Evolutionary conservation across 2,797 vertebrate genomes (phyloP).

Genomic region (Sebastes alutus): DNA sequence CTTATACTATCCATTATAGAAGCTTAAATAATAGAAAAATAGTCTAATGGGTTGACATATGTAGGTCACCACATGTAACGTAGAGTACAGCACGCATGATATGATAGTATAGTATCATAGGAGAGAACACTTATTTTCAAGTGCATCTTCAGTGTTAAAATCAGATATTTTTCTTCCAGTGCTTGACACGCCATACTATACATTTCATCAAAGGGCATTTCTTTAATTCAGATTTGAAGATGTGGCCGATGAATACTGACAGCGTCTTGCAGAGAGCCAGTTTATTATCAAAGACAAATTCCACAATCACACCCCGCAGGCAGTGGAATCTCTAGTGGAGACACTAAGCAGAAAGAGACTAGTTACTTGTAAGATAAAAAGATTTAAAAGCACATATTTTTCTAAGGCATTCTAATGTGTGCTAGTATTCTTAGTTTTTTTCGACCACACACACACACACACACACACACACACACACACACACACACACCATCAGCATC

Average conservation of each 20-base stretch:
- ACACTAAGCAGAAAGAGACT: constrained; percentile 19
- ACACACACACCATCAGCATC: neutral
- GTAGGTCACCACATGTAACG: constrained; percentile 8
- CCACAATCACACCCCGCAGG: constrained; percentile 47
- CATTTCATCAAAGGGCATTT: constrained; percentile 37
- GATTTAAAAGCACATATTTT: constrained; percentile 39
- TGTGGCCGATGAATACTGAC: constrained; percentile 46
- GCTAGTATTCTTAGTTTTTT: constrained; percentile 5
- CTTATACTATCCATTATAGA: neutral
- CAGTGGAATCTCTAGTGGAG: neutral
- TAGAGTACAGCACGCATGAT: neutral
- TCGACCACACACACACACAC: neutral
- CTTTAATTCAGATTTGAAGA: constrained; percentile 22
- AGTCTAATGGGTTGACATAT: constrained; percentile 11
- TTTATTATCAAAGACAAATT: constrained; percentile 70
- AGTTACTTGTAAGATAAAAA: constrained; percentile 29
- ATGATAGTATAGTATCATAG: neutral
- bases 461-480: neutral
- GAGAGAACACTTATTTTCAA: neutral
- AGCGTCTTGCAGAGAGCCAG: constrained; percentile 46
- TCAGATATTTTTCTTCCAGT: neutral
- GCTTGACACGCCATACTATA: constrained; percentile 28
- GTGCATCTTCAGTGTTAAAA: neutral
- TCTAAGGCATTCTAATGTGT: constrained; percentile 9
- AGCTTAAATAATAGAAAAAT: constrained; percentile 14